Evolutionary conservation across 1,140 invertebrate species (phyloP).

Genomic region (Drusus annulatus): DNA sequence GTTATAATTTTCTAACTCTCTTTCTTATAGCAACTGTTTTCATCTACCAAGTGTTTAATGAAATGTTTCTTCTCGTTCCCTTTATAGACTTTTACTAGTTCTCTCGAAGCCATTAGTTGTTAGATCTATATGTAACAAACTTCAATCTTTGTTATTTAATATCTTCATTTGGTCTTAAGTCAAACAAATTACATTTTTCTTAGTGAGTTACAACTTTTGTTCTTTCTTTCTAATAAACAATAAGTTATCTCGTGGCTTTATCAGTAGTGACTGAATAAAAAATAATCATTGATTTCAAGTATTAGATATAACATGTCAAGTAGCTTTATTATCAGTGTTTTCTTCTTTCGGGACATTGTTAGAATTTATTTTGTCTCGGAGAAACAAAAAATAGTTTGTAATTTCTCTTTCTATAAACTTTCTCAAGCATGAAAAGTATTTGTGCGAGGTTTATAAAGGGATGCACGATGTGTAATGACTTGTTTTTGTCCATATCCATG

Average conservation of each 20-base stretch:
- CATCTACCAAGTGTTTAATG: not conserved
- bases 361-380: not conserved
- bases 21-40: conserved; percentile 13
- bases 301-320: too few species aligned
- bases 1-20: conserved; percentile 18
- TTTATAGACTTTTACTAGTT: conserved; percentile 5
- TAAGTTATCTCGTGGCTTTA: too few species aligned
- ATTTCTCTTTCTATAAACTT: conserved; percentile 1
- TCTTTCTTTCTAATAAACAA: not conserved
- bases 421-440: conserved; percentile 19
- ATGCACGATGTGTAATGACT: conserved; percentile 26
- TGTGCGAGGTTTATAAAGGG: not conserved
- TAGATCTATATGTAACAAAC: not conserved
- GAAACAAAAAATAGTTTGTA: too few species aligned
- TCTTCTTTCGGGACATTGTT: not conserved
- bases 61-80: conserved; percentile 13
- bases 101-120: not conserved
- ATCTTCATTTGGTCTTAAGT: too few species aligned
- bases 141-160: not conserved
- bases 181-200: too few species aligned
- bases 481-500: conserved; percentile 3
- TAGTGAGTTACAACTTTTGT: not conserved
- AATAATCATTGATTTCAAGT: too few species aligned
- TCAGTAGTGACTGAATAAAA: too few species aligned
- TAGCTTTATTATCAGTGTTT: too few species aligned